Base-by-base conservation (phyloP, 2,888 invertebrate genomes). In the Calliphora vomitoria region DNA sequence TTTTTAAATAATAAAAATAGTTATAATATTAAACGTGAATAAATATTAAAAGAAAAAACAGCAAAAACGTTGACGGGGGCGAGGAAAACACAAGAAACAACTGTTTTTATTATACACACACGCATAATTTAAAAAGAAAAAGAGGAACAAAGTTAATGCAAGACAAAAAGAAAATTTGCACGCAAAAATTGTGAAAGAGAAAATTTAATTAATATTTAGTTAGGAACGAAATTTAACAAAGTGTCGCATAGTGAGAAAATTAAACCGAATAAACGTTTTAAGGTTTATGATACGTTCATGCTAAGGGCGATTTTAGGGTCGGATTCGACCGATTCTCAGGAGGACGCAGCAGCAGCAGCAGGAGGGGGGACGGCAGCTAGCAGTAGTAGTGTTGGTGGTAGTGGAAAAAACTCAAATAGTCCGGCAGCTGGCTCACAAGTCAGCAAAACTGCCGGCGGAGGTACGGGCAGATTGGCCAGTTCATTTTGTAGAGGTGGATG, bases 221-320 rank as follows among this genome's bases (percentile, higher is more conserved):
- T 47, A 69, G 44, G 10, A 47, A 58, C 38, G 53, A 86, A 86
- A 62, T 66, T 74, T 31, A 76, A 88, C 89, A 91, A 91, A 90
- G 82, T 86, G 86, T 84, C 84, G 81, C 71, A 78, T n/a, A 72
- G 78, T 82, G 87, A 79, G 50, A 87, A 85, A 66, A 91, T 90
- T 91, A 91, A 91, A 90, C 90, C 91, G 90, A 91, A 90, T 85
- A 90, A 89, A 89, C 90, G 91, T 90, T 91, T 91, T 86, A 91
- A 91, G 55, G 90, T 90, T 88, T 91, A 92, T 92, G 91, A 93
- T 93, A 93, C 92, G 91, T 93, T 93, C 91, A 93, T 93, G 93
- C 93, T 93, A 90, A 93, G 92, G 89, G 92, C 93, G 83, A 91
- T 93, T 85, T 91, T 92, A 81, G 92, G 92, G 89, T 90, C 91